Evolutionary conservation across 2,113 vertebrate species (phyloP).

Genomic region (Gnathonemus echidnorhynchus): DNA sequence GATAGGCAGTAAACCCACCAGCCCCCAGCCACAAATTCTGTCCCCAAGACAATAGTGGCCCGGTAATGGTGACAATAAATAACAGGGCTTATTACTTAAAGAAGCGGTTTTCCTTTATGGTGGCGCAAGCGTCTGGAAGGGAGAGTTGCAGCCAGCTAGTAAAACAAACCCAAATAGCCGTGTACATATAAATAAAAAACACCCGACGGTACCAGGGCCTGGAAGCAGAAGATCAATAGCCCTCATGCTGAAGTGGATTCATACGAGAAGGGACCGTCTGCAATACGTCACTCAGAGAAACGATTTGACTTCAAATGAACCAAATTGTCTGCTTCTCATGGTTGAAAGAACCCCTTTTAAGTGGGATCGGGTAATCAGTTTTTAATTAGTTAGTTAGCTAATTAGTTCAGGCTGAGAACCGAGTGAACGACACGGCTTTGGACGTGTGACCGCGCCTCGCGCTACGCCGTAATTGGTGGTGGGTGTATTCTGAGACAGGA

Average conservation of each 20-base stretch:
- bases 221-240: conserved; percentile 20
- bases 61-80: conserved; percentile 21
- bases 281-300: conserved; percentile 1
- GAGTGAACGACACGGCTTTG: neutral
- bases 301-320: neutral
- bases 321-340: neutral
- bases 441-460: neutral
- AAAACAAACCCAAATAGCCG: conserved; percentile 16
- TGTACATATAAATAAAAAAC: conserved; percentile 19
- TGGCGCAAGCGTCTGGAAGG: conserved; percentile 5
- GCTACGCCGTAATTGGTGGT: neutral
- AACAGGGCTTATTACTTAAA: conserved; percentile 17
- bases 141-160: neutral
- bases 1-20: conserved; percentile 18
- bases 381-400: conserved; percentile 1
- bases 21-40: conserved; percentile 11
- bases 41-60: neutral
- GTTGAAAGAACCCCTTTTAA: neutral
- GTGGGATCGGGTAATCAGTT: neutral
- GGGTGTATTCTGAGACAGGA: neutral
- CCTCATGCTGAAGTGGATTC: conserved; percentile 13
- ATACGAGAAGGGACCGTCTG: conserved; percentile 8
- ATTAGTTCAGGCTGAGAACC: neutral
- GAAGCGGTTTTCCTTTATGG: conserved; percentile 11
- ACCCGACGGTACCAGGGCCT: neutral